phyloP scores from a whole-genome alignment of 2,888 invertebrate genomes.

The Erebia ligea region DNA sequence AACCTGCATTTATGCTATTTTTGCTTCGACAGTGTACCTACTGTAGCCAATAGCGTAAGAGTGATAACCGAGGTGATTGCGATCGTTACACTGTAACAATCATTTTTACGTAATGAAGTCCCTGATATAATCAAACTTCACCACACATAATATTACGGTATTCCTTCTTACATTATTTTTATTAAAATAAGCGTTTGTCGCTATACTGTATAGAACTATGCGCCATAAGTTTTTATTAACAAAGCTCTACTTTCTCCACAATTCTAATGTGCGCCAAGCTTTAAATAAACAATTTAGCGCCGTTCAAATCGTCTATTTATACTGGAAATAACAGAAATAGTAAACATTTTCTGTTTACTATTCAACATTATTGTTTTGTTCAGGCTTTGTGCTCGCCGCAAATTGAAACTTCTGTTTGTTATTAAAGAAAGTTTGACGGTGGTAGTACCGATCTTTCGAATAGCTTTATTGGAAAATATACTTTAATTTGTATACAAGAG shows the following conservation, averaged over 20 bases:
- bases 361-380: slow-evolving; percentile 45
- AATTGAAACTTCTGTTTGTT: slow-evolving; percentile 36
- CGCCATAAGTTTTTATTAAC: background rate
- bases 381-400: slow-evolving; percentile 43
- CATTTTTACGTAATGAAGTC: too few relatives aligned
- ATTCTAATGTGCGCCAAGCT: slow-evolving; percentile 6
- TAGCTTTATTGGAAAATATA: slow-evolving; percentile 12
- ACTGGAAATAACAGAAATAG: slow-evolving; percentile 54
- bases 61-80: too few relatives aligned
- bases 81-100: too few relatives aligned
- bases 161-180: too few relatives aligned
- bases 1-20: too few relatives aligned
- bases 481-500: background rate
- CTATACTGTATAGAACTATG: too few relatives aligned
- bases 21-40: too few relatives aligned
- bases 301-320: slow-evolving; percentile 38
- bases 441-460: background rate
- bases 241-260: background rate
- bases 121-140: too few relatives aligned
- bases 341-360: slow-evolving; percentile 64
- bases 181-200: too few relatives aligned
- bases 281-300: slow-evolving; percentile 38
- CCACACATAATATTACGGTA: too few relatives aligned
- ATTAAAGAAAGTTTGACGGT: slow-evolving; percentile 32
- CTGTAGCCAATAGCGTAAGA: too few relatives aligned